phyloP scores from a whole-genome alignment of 2,888 invertebrate species.

The Dioctria linearis region DNA sequence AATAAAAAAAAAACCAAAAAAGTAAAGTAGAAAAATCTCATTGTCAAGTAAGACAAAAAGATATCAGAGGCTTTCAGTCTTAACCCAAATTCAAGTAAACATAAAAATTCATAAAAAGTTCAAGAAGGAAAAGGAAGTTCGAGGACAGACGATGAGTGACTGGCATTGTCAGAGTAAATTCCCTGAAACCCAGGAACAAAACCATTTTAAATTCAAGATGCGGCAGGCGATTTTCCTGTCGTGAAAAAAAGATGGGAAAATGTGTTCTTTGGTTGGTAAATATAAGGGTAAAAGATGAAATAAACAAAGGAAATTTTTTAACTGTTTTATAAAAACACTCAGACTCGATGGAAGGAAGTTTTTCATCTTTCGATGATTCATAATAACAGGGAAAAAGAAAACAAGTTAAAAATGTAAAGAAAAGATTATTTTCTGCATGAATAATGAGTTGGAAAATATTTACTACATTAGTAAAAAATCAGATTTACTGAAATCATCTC shows the following conservation, averaged over 20 bases:
- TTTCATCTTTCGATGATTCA: background rate
- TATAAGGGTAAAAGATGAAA: constrained; percentile 4
- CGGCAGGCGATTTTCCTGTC: constrained; percentile 19
- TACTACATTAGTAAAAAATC: too few relatives aligned
- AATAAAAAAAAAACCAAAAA: background rate
- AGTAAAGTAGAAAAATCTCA: constrained; percentile 15
- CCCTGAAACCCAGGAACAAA: constrained; percentile 32
- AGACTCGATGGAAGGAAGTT: constrained; percentile 8
- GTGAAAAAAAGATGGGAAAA: constrained; percentile 26
- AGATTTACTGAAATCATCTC: too few relatives aligned
- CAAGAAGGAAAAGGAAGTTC: constrained; percentile 42
- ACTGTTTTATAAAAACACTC: constrained; percentile 42
- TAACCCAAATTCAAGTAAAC: constrained; percentile 48
- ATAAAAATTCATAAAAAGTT: constrained; percentile 47
- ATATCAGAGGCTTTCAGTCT: constrained; percentile 31
- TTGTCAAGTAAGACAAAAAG: constrained; percentile 28
- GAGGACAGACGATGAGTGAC: constrained; percentile 33
- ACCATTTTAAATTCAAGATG: constrained; percentile 47
- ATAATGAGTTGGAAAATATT: too few relatives aligned
- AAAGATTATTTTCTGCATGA: too few relatives aligned
- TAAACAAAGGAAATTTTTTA: constrained; percentile 33
- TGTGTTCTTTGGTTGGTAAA: constrained; percentile 4
- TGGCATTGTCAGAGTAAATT: constrained; percentile 31
- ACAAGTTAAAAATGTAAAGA: too few relatives aligned
- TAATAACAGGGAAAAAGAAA: background rate